Evolutionary conservation across 92 coral and sea anemone species (phyloP), one percentile per base, ranked within the genome.

Genomic region (Porites divaricata): DNA sequence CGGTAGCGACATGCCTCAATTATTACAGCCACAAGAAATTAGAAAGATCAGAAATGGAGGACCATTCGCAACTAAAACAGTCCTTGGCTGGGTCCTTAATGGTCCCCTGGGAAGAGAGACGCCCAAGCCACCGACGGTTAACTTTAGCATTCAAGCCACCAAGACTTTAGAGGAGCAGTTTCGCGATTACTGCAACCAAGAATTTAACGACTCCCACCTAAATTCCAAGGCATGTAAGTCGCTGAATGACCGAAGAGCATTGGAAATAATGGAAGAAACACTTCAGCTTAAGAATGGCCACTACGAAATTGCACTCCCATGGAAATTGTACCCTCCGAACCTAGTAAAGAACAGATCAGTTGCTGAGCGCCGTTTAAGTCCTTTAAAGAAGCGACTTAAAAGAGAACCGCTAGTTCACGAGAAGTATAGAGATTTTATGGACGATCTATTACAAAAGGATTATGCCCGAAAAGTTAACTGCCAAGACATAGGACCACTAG

Each of bases 301-400:
- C 50, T 87, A 91, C 73, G 87, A 83, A 72, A 77, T 91, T 6
- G 87, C 86, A 2, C 72, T 91, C 21, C 95, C 95, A 0, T 88
- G 92, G 95, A 91, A 80, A 68, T 28, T 14, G 4, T 25, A 52
- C 45, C 84, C 83, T 8, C 91, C 87, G 6, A 25, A 70, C 22
- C 61, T 88, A 22, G 66, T 59, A 1, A 83, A 76, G 50, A 88
- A 91, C 76, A 73, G 64, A 50, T 4, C 72, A 6, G 26, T 77
- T 6, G 95, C 89, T 14, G 87, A 79, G 71, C 83, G n/a, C 49
- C 87, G 90, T 8, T 70, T 86, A 6, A 21, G 71, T 0, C 75
- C 65, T 6, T n/a, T 90, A 22, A 76, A 81, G 87, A 88, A 88
- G 59, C 79, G 87, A 52, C 69, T 91, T 4, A 11, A 50, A 1